Conservation (phyloP, 2,888 invertebrate genomes). For the Diplazon laetatorius region DNA sequence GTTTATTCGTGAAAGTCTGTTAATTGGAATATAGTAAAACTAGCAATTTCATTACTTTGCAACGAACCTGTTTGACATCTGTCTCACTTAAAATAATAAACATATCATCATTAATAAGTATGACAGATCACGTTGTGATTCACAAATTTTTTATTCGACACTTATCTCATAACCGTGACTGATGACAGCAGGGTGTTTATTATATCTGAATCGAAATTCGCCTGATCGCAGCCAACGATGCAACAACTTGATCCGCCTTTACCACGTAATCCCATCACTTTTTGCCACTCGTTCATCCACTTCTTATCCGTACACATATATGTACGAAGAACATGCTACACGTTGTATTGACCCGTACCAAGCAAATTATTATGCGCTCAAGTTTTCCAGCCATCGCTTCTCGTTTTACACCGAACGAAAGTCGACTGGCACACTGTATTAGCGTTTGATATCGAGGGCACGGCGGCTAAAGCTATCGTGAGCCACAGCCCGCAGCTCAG, state of each 20-base stretch:
- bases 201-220: conserved; percentile 1
- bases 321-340: neutral
- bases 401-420: conserved; percentile 49
- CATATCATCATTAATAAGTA: conserved; percentile 11
- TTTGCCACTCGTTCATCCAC: conserved; percentile 8
- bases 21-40: conserved; percentile 22
- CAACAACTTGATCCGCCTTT: conserved; percentile 27
- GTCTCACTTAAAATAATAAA: conserved; percentile 26
- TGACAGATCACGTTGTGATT: neutral
- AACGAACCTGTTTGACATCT: conserved; percentile 25
- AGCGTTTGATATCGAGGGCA: conserved; percentile 51
- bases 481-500: conserved; percentile 30
- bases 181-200: too few relatives aligned
- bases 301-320: conserved; percentile 8
- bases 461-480: conserved; percentile 45
- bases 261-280: conserved; percentile 21
- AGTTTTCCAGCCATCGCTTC: conserved; percentile 58
- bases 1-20: conserved; percentile 4
- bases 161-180: too few relatives aligned
- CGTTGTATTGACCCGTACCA: conserved; percentile 48
- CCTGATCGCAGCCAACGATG: neutral
- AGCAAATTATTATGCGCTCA: conserved; percentile 53
- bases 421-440: conserved; percentile 50
- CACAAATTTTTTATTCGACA: conserved; percentile 2
- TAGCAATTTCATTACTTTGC: conserved; percentile 42